Evolutionary conservation across 2,797 vertebrate genomes (phyloP).

Genomic region (Malacoctenus gilli): DNA sequence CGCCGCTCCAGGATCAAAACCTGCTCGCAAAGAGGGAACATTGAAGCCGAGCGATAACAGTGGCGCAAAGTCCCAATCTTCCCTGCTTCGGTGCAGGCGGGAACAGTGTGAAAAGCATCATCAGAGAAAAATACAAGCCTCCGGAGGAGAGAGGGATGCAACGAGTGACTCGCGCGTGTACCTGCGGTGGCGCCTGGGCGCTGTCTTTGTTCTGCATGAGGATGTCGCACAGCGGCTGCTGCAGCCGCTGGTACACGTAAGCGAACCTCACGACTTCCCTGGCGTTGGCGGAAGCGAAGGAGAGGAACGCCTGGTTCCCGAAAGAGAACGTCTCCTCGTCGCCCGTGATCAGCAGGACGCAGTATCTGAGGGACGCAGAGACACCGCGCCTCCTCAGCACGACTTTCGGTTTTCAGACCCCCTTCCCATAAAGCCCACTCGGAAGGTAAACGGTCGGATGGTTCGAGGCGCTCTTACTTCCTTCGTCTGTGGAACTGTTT

Average conservation of each 20-base stretch:
- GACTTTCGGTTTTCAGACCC: no score
- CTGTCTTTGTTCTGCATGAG: conserved; percentile 82
- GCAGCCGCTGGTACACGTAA: conserved; percentile 86
- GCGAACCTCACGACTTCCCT: conserved; percentile 90
- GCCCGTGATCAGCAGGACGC: conserved; percentile 87
- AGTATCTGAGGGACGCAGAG: conserved; percentile 89
- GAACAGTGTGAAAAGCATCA: no score
- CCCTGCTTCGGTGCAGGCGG: no score
- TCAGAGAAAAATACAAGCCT: no score
- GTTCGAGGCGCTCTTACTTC: conserved; percentile 84
- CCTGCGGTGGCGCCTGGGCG: conserved; percentile 68
- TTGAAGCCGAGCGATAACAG: neutral
- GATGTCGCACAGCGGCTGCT: conserved; percentile 85
- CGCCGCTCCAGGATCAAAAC: conserved; percentile 92
- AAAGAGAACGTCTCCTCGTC: conserved; percentile 81
- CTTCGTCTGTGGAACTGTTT: conserved; percentile 94
- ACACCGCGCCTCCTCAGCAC: no score
- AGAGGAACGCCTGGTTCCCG: conserved; percentile 87
- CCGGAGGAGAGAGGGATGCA: no score
- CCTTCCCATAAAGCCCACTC: no score
- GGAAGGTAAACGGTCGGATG: no score
- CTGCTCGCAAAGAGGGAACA: conserved; percentile 69
- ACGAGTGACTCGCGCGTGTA: conserved; percentile 28
- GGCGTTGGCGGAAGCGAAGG: conserved; percentile 88
- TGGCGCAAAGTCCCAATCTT: no score